Base-by-base conservation (phyloP, 2,113 vertebrate species). In the Halcyon malimbica region DNA sequence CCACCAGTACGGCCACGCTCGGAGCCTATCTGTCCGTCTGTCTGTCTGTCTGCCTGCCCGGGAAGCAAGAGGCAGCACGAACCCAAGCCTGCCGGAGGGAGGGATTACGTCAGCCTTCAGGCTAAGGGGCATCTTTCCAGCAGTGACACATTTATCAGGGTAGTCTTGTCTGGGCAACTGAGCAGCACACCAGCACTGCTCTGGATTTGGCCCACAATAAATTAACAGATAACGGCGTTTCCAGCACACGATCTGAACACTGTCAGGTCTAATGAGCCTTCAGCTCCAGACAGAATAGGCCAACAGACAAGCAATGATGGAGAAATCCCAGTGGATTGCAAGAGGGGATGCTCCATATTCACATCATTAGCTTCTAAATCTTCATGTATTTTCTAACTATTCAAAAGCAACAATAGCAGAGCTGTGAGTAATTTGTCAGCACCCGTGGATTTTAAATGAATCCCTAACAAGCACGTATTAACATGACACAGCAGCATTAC, bases 261-360 rank as follows among this genome's bases (percentile, higher is more conserved):
- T 95, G 94, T 95, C 87, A 84, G 77, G 71, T 91, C 87, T 96
- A 95, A 95, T 91, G 79, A 95, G 79, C 59, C 75, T 84, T 64
- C 82, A 73, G 87, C 82, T 97, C 81, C 82, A 90, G 89, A 93
- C 85, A 86, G 89, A 90, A 94, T 8, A 89, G 88, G 80, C 90
- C 92, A 87, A 67, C 54, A 79, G 14, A 89, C 46, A 84, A 44
- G 81, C 82, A 91, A 73, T 67, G 93, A 93, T 57, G 70, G 86
- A 92, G 94, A 90, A 95, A 93, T 83, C 96, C 89, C 88, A 90
- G 85, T 0, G 4, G 91, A 87, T n/a, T 53, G 67, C 51, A 83
- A 68, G 60, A 90, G 21, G 63, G 31, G 48, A 79, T 67, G 83
- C 69, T 94, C 95, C 89, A 53, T 46, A 90, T 89, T 80, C 85